A percentile compares a stretch with the other conserved stretches of the same genome.
phyloP scores from a whole-genome alignment of 35 echinoderm and acorn worm species.

The Stichopus chloronotus region DNA sequence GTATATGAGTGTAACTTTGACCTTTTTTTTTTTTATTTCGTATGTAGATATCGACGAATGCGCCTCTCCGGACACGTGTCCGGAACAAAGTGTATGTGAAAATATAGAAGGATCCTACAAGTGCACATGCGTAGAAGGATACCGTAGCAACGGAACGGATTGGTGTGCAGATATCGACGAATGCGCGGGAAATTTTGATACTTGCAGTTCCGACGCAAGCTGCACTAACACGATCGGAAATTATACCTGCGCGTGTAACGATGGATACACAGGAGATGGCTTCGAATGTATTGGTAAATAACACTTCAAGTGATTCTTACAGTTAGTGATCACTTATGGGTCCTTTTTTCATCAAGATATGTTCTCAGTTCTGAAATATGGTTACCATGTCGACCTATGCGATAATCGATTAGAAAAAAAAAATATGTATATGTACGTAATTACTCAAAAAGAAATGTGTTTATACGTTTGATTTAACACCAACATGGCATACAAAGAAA shows the following conservation, averaged over 20 bases:
- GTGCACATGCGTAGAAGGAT: background rate
- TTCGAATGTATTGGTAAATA: constrained; percentile 17
- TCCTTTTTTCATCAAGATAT: background rate
- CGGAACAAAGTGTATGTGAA: background rate
- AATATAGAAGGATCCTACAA: background rate
- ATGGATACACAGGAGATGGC: background rate
- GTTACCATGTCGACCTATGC: background rate
- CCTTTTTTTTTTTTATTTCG: background rate
- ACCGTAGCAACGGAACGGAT: background rate
- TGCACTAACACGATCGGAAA: background rate
- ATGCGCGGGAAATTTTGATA: constrained; percentile 44
- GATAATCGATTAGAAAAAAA: background rate
- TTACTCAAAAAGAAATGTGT: too few species aligned
- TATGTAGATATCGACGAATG: background rate
- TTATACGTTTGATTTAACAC: too few species aligned
- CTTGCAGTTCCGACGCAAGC: constrained; percentile 18
- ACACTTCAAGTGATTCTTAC: background rate
- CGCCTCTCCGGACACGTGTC: background rate
- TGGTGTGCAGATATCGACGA: constrained; percentile 64
- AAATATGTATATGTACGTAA: too few species aligned
- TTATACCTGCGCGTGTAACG: background rate
- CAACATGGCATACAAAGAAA: too few species aligned
- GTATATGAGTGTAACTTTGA: too few species aligned
- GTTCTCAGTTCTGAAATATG: background rate
- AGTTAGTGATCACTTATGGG: background rate